A percentile compares a stretch with the other conserved stretches of the same genome.
phyloP scores from a whole-genome alignment of 2,113 vertebrate genomes.

The Nerophis lumbriciformis region DNA sequence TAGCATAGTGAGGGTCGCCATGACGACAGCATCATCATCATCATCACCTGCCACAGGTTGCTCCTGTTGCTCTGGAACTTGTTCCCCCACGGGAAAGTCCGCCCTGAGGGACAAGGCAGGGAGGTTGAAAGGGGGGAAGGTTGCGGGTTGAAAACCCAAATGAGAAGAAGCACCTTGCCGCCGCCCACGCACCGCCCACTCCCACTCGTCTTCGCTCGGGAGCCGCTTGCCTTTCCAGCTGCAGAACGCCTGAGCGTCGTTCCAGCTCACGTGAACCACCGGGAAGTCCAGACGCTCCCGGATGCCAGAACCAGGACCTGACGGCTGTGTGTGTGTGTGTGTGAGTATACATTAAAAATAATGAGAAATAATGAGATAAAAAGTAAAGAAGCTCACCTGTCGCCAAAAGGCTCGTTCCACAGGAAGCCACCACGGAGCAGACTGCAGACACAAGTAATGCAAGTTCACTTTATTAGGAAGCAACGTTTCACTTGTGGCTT shows the following conservation, averaged over 20 bases:
- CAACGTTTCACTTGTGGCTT: no score
- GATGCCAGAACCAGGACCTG: slow-evolving; percentile 87
- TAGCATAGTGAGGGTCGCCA: background rate
- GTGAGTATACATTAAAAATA: no score
- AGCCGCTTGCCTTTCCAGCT: slow-evolving; percentile 82
- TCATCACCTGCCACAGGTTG: slow-evolving; percentile 92
- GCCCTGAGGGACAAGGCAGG: slow-evolving; percentile 64
- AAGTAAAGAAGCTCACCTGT: slow-evolving; percentile 72
- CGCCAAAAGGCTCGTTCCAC: slow-evolving; percentile 87
- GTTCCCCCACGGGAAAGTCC: slow-evolving; percentile 91
- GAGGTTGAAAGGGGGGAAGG: background rate
- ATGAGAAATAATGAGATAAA: background rate
- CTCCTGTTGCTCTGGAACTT: slow-evolving; percentile 85
- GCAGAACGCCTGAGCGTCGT: slow-evolving; percentile 84
- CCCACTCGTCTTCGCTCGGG: slow-evolving; percentile 89
- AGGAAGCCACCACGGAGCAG: slow-evolving; percentile 94
- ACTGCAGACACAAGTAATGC: slow-evolving; percentile 55
- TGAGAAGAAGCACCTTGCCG: slow-evolving; percentile 69
- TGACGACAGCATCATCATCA: background rate
- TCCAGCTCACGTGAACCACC: slow-evolving; percentile 96
- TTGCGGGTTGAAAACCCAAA: background rate
- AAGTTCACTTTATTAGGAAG: no score
- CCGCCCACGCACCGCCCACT: slow-evolving; percentile 89
- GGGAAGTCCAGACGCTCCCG: slow-evolving; percentile 79
- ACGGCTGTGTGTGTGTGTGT: slow-evolving; percentile 67